phyloP scores from a whole-genome alignment of 1,140 invertebrate species.

The Zaprionus lachaisei region DNA sequence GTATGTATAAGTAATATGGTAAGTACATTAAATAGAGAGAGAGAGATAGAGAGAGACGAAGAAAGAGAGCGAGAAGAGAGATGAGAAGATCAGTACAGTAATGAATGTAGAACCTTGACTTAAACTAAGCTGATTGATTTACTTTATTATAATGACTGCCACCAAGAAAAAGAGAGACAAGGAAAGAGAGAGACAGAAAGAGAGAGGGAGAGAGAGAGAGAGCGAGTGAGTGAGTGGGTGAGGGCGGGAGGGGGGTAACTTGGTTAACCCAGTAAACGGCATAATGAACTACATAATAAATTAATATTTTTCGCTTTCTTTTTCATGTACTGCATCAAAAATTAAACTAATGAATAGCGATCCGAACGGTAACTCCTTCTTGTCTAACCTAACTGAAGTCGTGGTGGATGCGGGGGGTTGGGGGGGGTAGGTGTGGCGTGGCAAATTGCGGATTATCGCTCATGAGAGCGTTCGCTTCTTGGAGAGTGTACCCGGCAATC shows the following conservation, averaged over 20 bases:
- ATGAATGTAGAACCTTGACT: constrained; percentile 67
- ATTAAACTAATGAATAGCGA: constrained; percentile 60
- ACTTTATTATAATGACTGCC: constrained; percentile 53
- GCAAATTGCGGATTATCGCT: constrained; percentile 19
- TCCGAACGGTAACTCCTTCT: constrained; percentile 1
- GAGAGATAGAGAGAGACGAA: constrained; percentile 19
- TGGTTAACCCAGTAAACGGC: constrained; percentile 62
- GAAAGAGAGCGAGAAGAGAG: constrained; percentile 5
- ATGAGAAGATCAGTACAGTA: neutral
- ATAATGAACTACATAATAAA: constrained; percentile 51
- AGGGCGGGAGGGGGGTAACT: neutral
- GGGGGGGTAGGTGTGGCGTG: neutral
- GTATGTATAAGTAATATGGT: constrained; percentile 31
- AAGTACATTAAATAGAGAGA: constrained; percentile 42
- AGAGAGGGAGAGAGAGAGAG: neutral
- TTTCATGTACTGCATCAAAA: constrained; percentile 53
- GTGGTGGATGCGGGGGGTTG: neutral
- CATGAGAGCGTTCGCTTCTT: constrained; percentile 78
- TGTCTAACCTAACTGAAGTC: neutral
- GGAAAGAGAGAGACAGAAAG: neutral
- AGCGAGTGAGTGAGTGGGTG: neutral
- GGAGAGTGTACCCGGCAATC: constrained; percentile 65
- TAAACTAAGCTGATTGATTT: constrained; percentile 63
- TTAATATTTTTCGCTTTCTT: constrained; percentile 16
- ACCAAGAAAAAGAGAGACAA: constrained; percentile 38